Evolutionary conservation across 1,140 invertebrate species (phyloP), one percentile per base, ranked within the genome.

Genomic region (Odontomachus brunneus): DNA sequence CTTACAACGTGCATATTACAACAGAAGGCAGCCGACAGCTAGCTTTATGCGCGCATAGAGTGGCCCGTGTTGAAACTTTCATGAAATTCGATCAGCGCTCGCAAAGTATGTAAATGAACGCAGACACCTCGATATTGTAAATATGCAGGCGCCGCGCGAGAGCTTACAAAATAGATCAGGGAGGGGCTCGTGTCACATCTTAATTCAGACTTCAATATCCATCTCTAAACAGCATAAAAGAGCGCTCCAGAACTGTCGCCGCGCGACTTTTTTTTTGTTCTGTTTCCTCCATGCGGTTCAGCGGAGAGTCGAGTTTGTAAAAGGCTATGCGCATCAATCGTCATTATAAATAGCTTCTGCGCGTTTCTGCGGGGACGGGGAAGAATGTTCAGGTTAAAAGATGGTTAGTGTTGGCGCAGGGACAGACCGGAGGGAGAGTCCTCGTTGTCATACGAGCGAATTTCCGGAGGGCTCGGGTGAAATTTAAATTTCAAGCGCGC

Each of bases 1-100:
- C 33, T 71, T 71, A 44, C 51, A 78, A 38, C 63, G 51, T 38
- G 75, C 75, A 80, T 80, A 80, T 80, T 80, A 80, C 51, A 71
- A 80, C 65, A 80, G 33, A 80, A 57, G 33, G 65, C 55, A 71
- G 24, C 29, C 48, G 63, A 69, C 65, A 38, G 51, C 33, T 29
- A 71, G 51, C 51, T 57, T 57, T 57, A 59, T 55, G 65, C 53
- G 53, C 65, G 22, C 69, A 48, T 57, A 57, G 33, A 19, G 49
- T 57, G 33, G 33, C 49, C 33, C 15, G 51, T 29, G 51, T 22
- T 59, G 75, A 80, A 80, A 80, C 65, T 80, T 80, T 59, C 22
- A 80, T 57, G 51, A 80, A 71, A 80, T 80, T 80, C 65, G 75
- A 80, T 80, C 75, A 48, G 33, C 65, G 51, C 33, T 55, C 51